Evolutionary conservation across 2,888 invertebrate species (phyloP), one percentile per base, ranked within the genome.

Genomic region (Cyrtodaria siliqua): DNA sequence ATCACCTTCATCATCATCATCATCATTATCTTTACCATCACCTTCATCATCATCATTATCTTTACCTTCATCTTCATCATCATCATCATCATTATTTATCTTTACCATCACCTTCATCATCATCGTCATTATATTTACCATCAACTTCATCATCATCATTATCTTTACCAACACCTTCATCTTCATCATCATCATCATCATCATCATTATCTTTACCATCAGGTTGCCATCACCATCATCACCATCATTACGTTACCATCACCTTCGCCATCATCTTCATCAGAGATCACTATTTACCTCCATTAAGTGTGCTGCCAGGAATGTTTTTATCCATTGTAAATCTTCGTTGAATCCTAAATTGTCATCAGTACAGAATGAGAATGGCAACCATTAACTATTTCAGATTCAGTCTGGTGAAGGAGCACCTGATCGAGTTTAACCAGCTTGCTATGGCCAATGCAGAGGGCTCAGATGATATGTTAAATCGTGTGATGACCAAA

Each of bases 381-480:
- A n/a, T n/a, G n/a, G n/a, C n/a, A n/a, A n/a, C n/a, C n/a, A n/a
- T n/a, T n/a, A n/a, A n/a, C 12, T 12, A 12, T 33, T 33, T 33
- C 94, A 99, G 98, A 94, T 99, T 99, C 94, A 95, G 96, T 52
- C 94, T 99, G 93, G 96, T 99, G 83, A 97, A 98, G 93, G 98
- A 99, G 93, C 97, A 98, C 94, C 95, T 99, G 91, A 97, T 99
- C 87, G 99, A 99, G 95, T 99, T 99, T 94, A 99, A 98, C 94
- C 98, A 98, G 94, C 94, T 99, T 90, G 99, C 99, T 26, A 99
- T 99, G 97, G 97, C 98, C 26, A 98, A 98, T 93, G 98, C 99
- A 24, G 98, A 99, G 92, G 98, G 98, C 56, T 97, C 98, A 55
- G 98, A 99, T 93, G 98, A 99, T 93, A 99, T 99, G 98, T 94